A percentile compares a stretch with the other conserved stretches of the same genome.
These are phyloP conservation scores for Chymomyza fuscimana DNA, from an alignment of 2,888 invertebrate genomes.

Conservation along the genomic window DNA sequence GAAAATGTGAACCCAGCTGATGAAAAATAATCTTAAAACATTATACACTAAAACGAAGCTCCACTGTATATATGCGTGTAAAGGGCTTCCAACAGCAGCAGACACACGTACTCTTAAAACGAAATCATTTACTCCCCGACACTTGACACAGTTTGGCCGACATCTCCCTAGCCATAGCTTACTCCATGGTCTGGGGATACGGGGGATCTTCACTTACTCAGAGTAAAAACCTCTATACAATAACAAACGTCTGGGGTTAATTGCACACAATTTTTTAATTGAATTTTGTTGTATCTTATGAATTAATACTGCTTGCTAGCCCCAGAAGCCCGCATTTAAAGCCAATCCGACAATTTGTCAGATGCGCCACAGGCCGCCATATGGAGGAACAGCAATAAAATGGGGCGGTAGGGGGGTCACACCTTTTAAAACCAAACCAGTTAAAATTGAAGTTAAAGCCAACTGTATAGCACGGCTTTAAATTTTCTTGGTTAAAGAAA, in stretches of 20 bases:
- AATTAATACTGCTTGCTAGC: background rate
- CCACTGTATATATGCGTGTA: background rate
- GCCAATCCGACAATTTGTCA: background rate
- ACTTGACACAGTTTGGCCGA: conserved; percentile 36
- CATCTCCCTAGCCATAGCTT: background rate
- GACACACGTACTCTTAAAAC: background rate
- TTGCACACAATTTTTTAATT: conserved; percentile 30
- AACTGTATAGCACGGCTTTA: too few relatives aligned
- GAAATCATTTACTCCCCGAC: conserved; percentile 6
- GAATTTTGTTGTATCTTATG: conserved; percentile 24
- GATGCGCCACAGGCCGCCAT: background rate
- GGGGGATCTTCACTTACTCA: background rate
- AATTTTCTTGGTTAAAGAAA: too few relatives aligned
- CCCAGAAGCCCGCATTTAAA: background rate
- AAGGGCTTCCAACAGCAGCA: background rate
- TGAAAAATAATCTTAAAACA: background rate
- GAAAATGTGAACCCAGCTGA: too few relatives aligned
- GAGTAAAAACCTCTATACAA: conserved; percentile 26
- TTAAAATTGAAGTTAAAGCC: too few relatives aligned
- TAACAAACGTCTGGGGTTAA: conserved; percentile 31
- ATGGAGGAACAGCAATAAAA: too few relatives aligned
- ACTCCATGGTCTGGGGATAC: background rate
- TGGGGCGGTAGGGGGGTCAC: too few relatives aligned
- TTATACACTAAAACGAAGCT: background rate
- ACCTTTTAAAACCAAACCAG: too few relatives aligned